A percentile compares a stretch with the other conserved stretches of the same genome.
Evolutionary conservation across 1,140 invertebrate genomes (phyloP).

Genomic region (Venturia canescens): DNA sequence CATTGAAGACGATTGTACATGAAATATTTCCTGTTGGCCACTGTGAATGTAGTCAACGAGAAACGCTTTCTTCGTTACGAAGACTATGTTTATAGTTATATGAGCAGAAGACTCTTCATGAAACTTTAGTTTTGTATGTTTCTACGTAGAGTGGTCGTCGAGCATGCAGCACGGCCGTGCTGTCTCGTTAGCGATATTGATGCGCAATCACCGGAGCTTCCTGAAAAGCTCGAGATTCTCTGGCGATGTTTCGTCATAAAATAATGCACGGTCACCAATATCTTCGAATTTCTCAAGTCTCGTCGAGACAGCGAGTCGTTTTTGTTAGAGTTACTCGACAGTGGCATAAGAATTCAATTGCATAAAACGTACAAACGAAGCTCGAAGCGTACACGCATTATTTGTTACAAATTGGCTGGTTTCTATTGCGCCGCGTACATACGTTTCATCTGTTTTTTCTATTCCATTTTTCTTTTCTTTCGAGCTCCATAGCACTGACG

Average conservation of each 20-base stretch:
- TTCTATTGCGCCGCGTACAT: neutral
- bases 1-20: conserved; percentile 20
- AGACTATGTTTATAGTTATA: conserved; percentile 8
- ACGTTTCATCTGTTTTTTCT: conserved; percentile 1
- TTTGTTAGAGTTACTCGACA: neutral
- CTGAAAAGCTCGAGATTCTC: conserved; percentile 12
- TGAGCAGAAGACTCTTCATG: conserved; percentile 26
- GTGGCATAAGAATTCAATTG: neutral
- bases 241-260: neutral
- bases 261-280: neutral
- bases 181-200: conserved; percentile 50
- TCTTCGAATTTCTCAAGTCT: conserved; percentile 25
- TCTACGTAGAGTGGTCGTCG: neutral
- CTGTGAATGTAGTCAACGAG: conserved; percentile 17
- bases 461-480: neutral
- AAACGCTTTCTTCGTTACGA: conserved; percentile 6
- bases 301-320: neutral
- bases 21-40: conserved; percentile 24
- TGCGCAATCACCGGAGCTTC: conserved; percentile 14
- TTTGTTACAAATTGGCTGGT: conserved; percentile 27
- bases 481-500: neutral
- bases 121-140: conserved; percentile 16
- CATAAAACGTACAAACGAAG: neutral
- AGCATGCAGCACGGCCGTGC: neutral
- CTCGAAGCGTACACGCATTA: conserved; percentile 2